Evolutionary conservation across 2,113 vertebrate genomes (phyloP).

Genomic region (Hemiprocne comata): DNA sequence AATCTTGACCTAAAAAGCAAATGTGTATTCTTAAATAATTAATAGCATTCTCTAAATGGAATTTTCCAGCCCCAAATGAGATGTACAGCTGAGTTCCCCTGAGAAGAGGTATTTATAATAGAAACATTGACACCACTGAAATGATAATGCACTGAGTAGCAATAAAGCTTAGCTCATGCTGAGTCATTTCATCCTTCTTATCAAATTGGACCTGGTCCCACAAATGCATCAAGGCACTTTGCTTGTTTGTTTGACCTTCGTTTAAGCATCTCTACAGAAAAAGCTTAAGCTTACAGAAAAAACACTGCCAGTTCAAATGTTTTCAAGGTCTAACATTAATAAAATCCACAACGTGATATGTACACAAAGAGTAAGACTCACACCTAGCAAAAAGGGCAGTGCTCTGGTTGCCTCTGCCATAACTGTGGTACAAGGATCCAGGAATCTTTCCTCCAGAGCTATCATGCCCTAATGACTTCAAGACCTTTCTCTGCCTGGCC

Average conservation of each 20-base stretch:
- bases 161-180: slow-evolving; percentile 17
- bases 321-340: background rate
- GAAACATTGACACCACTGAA: slow-evolving; percentile 53
- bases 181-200: slow-evolving; percentile 32
- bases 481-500: background rate
- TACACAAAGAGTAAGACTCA: background rate
- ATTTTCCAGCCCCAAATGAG: slow-evolving; percentile 51
- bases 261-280: background rate
- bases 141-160: background rate
- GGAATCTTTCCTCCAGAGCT: background rate
- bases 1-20: slow-evolving; percentile 60
- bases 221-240: background rate
- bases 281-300: background rate
- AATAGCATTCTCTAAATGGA: slow-evolving; percentile 44
- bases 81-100: slow-evolving; percentile 20
- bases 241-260: background rate
- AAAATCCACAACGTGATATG: background rate
- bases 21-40: slow-evolving; percentile 55
- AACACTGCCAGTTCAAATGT: background rate
- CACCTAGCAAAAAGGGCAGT: background rate
- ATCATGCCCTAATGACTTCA: background rate
- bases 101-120: slow-evolving; percentile 50
- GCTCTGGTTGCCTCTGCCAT: background rate
- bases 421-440: background rate
- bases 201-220: background rate